phyloP scores from a whole-genome alignment of 2,888 invertebrate genomes.

The Drosophila vallismaia region DNA sequence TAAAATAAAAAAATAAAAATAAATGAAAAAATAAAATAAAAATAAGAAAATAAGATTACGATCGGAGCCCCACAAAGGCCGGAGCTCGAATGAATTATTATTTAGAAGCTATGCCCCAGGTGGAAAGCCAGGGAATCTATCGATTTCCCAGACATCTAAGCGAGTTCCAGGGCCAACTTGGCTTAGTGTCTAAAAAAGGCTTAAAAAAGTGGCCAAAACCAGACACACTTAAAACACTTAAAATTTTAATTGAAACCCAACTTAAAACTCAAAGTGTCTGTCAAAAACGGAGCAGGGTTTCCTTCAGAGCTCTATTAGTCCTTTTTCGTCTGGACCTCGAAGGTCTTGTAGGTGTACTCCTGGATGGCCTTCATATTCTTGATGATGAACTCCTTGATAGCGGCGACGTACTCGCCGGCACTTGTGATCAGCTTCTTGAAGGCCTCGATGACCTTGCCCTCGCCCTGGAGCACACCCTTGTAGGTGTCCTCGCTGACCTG shows the following conservation, averaged over 20 bases:
- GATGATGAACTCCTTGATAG: slow-evolving; percentile 58
- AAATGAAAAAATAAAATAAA: neutral
- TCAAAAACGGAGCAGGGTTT: too few relatives aligned
- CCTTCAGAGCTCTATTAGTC: too few relatives aligned
- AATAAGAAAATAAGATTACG: neutral
- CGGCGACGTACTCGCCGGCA: slow-evolving; percentile 57
- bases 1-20: neutral
- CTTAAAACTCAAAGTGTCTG: neutral
- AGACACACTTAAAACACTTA: too few relatives aligned
- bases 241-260: neutral
- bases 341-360: slow-evolving; percentile 51
- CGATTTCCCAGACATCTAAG: too few relatives aligned
- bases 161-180: too few relatives aligned
- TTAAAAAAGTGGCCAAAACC: too few relatives aligned
- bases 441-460: slow-evolving; percentile 58
- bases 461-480: slow-evolving; percentile 55
- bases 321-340: slow-evolving; percentile 41
- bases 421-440: slow-evolving; percentile 51
- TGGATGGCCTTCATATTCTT: slow-evolving; percentile 51
- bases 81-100: neutral
- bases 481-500: slow-evolving; percentile 37
- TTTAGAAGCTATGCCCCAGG: neutral
- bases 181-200: too few relatives aligned
- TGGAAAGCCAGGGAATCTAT: too few relatives aligned
- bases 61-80: neutral